These are phyloP conservation scores for Natrix natrix DNA, from an alignment of 2,797 vertebrate species.

Conservation along the genomic window DNA sequence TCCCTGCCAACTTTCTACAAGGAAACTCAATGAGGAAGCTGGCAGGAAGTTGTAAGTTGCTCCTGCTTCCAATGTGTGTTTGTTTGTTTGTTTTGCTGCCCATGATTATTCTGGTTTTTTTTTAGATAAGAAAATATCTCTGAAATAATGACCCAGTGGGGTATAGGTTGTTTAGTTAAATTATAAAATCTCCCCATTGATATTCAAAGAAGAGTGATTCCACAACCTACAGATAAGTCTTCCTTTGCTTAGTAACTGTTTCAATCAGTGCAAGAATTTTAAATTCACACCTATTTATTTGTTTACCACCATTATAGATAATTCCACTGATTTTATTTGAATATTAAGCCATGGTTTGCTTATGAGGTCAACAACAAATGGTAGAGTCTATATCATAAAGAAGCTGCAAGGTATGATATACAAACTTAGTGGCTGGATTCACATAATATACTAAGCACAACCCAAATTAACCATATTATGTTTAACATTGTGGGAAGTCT, in stretches of 20 bases:
- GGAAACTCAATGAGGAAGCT: background rate
- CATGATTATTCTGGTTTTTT: background rate
- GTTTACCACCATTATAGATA: background rate
- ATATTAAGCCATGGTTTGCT: background rate
- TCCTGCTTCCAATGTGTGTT: background rate
- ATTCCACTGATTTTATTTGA: background rate
- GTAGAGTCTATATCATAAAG: background rate
- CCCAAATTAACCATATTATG: background rate
- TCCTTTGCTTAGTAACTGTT: background rate
- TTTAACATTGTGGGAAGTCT: background rate
- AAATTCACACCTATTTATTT: background rate
- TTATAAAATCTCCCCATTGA: background rate
- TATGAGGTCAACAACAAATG: background rate
- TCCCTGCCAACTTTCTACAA: background rate
- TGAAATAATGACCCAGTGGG: background rate
- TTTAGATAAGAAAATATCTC: background rate
- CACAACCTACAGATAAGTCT: background rate
- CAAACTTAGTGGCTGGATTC: background rate
- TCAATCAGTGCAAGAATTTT: background rate
- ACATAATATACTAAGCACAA: background rate
- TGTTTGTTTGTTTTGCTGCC: background rate
- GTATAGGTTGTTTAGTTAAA: background rate
- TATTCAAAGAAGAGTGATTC: background rate
- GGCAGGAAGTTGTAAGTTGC: background rate
- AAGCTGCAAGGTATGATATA: background rate